Base-by-base conservation (phyloP, 2,113 vertebrate genomes). In the Elanus axillaris region DNA sequence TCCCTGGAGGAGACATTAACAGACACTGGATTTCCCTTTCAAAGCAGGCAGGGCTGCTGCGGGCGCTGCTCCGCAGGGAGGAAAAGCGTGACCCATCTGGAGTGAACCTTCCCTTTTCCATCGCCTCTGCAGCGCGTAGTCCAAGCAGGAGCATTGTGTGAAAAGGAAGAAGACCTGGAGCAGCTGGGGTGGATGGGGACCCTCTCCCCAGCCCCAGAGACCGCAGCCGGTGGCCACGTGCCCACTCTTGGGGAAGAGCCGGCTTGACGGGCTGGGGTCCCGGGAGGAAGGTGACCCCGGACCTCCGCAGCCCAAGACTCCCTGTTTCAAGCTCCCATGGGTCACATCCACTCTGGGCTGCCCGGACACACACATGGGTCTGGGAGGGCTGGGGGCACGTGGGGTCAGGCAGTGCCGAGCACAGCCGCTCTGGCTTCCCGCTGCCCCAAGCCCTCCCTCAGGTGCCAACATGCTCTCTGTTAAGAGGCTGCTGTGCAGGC, bases 71-170 rank as follows among this genome's bases (percentile, higher is more conserved):
- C 47, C 4, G 21, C 2, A 0, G 16, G 17, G 32, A 66, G 64
- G 66, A 84, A 32, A 42, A 71, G 31, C 0, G 0, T 0, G 13
- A 74, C 45, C 52, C 17, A 0, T 6, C 43, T 27, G 40, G 32
- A 38, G 53, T 5, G 26, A 79, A 48, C 67, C 8, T 31, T 27
- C 56, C 50, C 76, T 71, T 17, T 40, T 19, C 80, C 36, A 32
- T 19, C 18, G 1, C 23, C 42, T n/a, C 45, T 2, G 0, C 3
- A 9, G 34, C 7, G 0, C 5, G 0, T 1, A 1, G 23, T 40
- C 78, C 6, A 1, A 60, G 68, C 36, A 5, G 60, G 36, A 89
- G 32, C 36, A 9, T 13, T 2, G 0, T 4, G n/a, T 2, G 1
- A 43, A 31, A n/a, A 13, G 43, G 29, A n/a, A 18, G 36, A 29